Conservation (phyloP, 35 echinoderm and acorn worm species). For the Strongylocentrotus purpuratus region DNA sequence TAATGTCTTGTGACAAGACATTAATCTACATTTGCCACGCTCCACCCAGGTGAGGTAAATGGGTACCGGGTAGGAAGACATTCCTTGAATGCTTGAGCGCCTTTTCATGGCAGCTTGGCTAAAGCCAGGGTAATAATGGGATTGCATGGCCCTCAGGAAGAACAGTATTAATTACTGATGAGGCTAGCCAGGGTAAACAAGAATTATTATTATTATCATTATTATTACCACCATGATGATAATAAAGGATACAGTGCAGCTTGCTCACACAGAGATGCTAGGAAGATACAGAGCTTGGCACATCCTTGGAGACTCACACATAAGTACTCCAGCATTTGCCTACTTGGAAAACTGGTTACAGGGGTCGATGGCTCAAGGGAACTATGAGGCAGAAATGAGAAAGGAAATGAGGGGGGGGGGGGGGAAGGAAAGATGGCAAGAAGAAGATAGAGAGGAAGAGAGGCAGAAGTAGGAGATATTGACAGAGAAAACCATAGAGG, state of each 20-base stretch:
- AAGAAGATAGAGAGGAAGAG: neutral
- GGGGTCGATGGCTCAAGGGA: neutral
- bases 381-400: neutral
- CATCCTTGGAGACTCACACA: neutral
- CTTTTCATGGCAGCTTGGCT: no score
- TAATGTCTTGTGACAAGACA: no score
- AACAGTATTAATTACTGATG: no score
- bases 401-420: neutral
- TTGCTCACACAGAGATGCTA: neutral
- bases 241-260: conserved; percentile 35
- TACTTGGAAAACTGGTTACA: conserved; percentile 16
- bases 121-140: no score
- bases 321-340: conserved; percentile 38
- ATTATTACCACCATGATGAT: neutral
- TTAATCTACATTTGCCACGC: no score
- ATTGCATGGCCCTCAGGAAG: no score
- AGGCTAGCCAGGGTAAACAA: no score
- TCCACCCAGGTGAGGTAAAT: no score
- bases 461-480: neutral
- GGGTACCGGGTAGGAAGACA: no score
- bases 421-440: neutral
- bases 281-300: neutral
- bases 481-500: no score
- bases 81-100: no score
- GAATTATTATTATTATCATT: no score